phyloP scores from a whole-genome alignment of 2,888 invertebrate species.

The Drosophila anceps region DNA sequence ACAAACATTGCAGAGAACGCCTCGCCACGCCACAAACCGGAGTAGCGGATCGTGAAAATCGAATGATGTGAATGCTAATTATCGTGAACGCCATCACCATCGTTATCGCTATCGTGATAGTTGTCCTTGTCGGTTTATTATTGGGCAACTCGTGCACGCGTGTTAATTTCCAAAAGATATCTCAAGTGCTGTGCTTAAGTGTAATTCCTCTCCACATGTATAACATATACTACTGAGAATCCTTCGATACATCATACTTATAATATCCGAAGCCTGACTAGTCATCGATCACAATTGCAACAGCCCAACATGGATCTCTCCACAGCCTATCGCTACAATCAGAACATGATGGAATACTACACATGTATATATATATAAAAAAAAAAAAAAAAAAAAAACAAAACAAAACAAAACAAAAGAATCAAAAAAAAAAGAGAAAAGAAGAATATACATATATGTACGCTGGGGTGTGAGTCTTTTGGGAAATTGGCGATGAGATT shows the following conservation, averaged over 20 bases:
- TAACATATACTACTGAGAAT: background rate
- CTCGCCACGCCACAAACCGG: conserved; percentile 8
- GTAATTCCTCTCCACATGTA: background rate
- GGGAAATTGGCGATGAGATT: too few relatives aligned
- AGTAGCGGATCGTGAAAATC: conserved; percentile 46
- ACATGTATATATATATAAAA: conserved; percentile 92
- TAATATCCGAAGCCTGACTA: background rate
- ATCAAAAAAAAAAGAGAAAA: too few relatives aligned
- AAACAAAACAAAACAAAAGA: background rate
- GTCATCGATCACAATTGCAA: background rate
- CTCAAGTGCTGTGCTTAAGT: conserved; percentile 1
- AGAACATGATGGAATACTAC: conserved; percentile 99
- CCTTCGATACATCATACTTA: background rate
- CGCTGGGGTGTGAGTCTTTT: too few relatives aligned
- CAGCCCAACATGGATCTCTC: conserved; percentile 90
- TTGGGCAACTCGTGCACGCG: background rate
- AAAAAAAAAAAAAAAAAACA: background rate
- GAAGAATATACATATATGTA: too few relatives aligned
- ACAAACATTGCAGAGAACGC: conserved; percentile 20
- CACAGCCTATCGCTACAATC: conserved; percentile 97
- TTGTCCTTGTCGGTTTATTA: background rate
- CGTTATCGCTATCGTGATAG: conserved; percentile 17
- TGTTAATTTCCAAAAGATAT: background rate
- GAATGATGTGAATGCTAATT: conserved; percentile 26
- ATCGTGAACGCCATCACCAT: conserved; percentile 25